Percentiles rank a stretch among this genome's conserved stretches.
These are phyloP conservation scores for Protophormia terraenovae DNA, from an alignment of 2,888 invertebrate species.

Conservation along the genomic window DNA sequence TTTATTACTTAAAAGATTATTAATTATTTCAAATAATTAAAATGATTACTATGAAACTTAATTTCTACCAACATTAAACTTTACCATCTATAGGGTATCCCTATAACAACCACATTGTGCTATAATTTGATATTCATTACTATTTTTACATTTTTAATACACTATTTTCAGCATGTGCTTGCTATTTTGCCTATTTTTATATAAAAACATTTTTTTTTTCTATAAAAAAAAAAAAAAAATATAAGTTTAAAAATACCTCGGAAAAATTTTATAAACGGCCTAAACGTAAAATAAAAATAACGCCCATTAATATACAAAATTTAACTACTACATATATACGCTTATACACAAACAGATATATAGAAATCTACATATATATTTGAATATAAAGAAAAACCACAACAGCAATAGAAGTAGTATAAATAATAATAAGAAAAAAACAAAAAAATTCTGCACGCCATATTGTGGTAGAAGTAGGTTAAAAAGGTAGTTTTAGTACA, in stretches of 20 bases:
- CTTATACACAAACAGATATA: neutral
- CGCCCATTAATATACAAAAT: slow-evolving; percentile 34
- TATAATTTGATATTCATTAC: slow-evolving; percentile 4
- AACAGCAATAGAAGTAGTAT: neutral
- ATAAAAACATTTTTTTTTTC: neutral
- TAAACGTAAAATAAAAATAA: slow-evolving; percentile 47
- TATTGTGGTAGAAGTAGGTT: slow-evolving; percentile 63
- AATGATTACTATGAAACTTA: too few species aligned
- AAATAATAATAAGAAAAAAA: slow-evolving; percentile 18
- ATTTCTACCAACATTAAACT: neutral
- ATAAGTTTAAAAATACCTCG: slow-evolving; percentile 29
- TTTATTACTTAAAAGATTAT: too few species aligned
- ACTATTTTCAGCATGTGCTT: slow-evolving; percentile 9
- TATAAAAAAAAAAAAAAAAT: neutral
- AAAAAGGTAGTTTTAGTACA: slow-evolving; percentile 52
- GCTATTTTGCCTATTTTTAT: too few species aligned
- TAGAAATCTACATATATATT: neutral
- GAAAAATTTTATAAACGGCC: slow-evolving; percentile 31
- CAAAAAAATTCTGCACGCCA: slow-evolving; percentile 51
- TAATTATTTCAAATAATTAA: too few species aligned
- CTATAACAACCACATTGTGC: neutral
- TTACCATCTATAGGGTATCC: neutral
- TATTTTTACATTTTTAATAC: slow-evolving; percentile 18
- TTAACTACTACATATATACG: slow-evolving; percentile 1
- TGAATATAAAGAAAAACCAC: neutral